phyloP scores from a whole-genome alignment of 2,888 invertebrate genomes.

The Branchipolynoe longqiensis region DNA sequence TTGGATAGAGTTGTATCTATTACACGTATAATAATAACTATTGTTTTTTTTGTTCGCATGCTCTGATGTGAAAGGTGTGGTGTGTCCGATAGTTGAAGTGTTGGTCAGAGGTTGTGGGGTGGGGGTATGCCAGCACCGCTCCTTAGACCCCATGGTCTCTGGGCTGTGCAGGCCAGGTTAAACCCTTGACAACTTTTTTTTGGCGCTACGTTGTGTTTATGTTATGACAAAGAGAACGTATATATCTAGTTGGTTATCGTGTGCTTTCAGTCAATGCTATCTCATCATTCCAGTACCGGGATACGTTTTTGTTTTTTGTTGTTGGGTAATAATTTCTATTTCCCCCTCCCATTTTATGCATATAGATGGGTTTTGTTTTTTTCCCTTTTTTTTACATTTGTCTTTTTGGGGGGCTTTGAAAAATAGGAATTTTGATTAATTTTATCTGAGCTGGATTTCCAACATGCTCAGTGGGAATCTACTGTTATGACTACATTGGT shows the following conservation, averaged over 20 bases:
- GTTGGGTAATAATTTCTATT: slow-evolving; percentile 19
- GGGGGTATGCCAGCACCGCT: not conserved
- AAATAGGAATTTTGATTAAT: too few species aligned
- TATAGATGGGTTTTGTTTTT: too few species aligned
- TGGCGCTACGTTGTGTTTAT: slow-evolving; percentile 43
- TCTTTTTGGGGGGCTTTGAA: too few species aligned
- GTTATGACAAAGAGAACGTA: not conserved
- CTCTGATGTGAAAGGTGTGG: slow-evolving; percentile 20
- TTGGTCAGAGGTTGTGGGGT: not conserved
- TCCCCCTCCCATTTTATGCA: too few species aligned
- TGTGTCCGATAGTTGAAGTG: slow-evolving; percentile 19
- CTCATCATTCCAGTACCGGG: slow-evolving; percentile 36
- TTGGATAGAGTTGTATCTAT: slow-evolving; percentile 23
- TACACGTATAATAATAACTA: slow-evolving; percentile 17
- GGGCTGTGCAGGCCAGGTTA: not conserved
- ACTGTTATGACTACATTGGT: too few species aligned
- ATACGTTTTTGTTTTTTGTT: not conserved
- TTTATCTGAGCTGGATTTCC: too few species aligned
- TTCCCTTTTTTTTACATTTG: too few species aligned
- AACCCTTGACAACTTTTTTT: slow-evolving; percentile 9
- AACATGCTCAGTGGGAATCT: too few species aligned
- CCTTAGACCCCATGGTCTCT: not conserved
- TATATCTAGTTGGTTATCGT: slow-evolving; percentile 33
- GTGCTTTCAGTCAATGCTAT: slow-evolving; percentile 47
- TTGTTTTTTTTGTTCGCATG: slow-evolving; percentile 30